These are phyloP conservation scores for Passer montanus DNA, from an alignment of 2,113 vertebrate genomes.

Conservation along the genomic window DNA sequence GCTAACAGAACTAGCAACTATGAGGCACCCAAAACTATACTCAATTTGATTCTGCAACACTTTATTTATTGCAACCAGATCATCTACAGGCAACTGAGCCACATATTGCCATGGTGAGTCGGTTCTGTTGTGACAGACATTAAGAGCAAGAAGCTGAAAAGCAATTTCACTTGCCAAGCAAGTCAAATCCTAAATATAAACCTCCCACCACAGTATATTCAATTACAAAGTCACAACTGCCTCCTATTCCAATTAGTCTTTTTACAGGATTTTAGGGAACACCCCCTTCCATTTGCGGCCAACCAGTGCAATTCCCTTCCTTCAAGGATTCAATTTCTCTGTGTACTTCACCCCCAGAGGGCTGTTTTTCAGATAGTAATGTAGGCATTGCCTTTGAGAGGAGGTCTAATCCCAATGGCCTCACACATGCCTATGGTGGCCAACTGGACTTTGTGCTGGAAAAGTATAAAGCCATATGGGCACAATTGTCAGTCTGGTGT, in stretches of 20 bases:
- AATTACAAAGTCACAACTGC: neutral
- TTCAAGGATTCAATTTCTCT: neutral
- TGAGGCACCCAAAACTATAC: neutral
- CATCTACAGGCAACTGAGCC: neutral
- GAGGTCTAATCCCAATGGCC: neutral
- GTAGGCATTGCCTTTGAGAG: fast-evolving
- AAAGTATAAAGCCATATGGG: neutral
- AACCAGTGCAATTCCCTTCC: neutral
- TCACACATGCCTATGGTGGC: fast-evolving
- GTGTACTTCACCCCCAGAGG: neutral
- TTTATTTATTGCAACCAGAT: neutral
- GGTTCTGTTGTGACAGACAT: neutral
- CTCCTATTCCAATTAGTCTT: neutral
- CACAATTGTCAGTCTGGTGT: neutral
- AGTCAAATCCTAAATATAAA: conserved; percentile 11
- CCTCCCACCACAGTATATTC: neutral
- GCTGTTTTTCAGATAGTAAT: neutral
- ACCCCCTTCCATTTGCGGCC: neutral
- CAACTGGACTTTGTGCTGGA: neutral
- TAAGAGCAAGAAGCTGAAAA: neutral
- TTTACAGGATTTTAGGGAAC: neutral
- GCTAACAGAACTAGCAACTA: neutral
- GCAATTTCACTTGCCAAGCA: neutral
- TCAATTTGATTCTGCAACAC: neutral
- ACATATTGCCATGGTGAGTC: neutral